Conservation (phyloP, 2,797 vertebrate species). For the Miichthys miiuy region DNA sequence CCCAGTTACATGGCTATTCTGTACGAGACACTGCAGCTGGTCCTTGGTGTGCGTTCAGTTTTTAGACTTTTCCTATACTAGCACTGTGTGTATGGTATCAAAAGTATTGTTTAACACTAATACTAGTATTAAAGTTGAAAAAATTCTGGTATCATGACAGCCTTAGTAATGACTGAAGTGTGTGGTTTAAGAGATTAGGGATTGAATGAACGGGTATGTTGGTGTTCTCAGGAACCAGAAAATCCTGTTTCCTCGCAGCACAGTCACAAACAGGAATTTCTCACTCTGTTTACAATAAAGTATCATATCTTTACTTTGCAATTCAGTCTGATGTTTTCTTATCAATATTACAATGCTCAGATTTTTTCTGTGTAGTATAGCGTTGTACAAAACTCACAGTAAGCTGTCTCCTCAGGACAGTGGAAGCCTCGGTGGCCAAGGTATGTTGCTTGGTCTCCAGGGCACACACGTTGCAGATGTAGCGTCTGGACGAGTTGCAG, state of each 20-base stretch:
- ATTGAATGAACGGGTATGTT: neutral
- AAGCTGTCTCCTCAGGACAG: conserved; percentile 60
- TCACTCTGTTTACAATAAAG: neutral
- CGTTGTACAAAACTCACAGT: conserved; percentile 63
- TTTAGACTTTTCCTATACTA: too few species aligned
- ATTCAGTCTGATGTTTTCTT: neutral
- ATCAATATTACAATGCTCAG: neutral
- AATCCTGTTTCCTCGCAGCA: conserved; percentile 12
- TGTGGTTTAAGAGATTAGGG: neutral
- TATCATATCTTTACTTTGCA: neutral
- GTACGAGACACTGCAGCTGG: too few species aligned
- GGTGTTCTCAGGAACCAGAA: neutral
- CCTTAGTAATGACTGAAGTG: neutral
- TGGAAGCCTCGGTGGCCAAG: conserved; percentile 36
- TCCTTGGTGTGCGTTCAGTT: too few species aligned
- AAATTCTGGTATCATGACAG: too few species aligned
- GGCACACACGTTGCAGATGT: conserved; percentile 76
- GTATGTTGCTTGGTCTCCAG: conserved; percentile 60
- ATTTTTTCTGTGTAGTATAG: fast-evolving
- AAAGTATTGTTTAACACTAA: too few species aligned
- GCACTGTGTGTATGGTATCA: too few species aligned
- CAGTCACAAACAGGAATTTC: neutral
- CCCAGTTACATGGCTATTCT: too few species aligned
- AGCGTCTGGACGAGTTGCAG: conserved; percentile 70
- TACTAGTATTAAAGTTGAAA: too few species aligned